These are phyloP conservation scores for Clupea harengus DNA, from an alignment of 2,113 vertebrate genomes.

Conservation along the genomic window DNA sequence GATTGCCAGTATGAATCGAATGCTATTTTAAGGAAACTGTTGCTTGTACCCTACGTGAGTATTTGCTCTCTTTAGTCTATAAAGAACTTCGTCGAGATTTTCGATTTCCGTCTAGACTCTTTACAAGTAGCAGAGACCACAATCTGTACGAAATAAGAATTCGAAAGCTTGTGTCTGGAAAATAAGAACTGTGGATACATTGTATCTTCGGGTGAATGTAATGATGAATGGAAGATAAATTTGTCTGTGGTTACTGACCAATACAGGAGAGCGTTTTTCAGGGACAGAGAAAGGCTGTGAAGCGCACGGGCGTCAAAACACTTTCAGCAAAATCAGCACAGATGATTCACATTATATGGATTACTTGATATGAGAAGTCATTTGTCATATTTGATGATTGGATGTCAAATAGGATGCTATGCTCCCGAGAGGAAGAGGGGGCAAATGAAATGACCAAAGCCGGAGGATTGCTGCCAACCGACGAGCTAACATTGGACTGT, in stretches of 20 bases:
- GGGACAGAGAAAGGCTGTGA: not conserved
- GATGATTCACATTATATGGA: slow-evolving; percentile 22
- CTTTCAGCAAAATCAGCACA: not conserved
- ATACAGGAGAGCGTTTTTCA: slow-evolving; percentile 20
- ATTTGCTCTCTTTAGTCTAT: not conserved
- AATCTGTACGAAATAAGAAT: not conserved
- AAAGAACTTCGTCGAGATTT: not conserved
- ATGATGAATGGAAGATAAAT: slow-evolving; percentile 28
- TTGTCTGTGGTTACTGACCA: slow-evolving; percentile 8
- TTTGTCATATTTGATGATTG: not conserved
- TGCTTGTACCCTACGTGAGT: slow-evolving; percentile 13
- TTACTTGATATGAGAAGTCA: not conserved
- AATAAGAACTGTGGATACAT: slow-evolving; percentile 33
- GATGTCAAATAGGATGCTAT: slow-evolving; percentile 21
- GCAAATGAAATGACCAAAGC: slow-evolving; percentile 52
- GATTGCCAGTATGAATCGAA: not conserved
- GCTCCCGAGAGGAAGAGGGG: slow-evolving; percentile 35
- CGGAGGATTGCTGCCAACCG: slow-evolving; percentile 55
- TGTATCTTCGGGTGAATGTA: slow-evolving; percentile 18
- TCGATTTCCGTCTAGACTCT: not conserved
- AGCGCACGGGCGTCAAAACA: not conserved
- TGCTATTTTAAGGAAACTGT: slow-evolving; percentile 20
- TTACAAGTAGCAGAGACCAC: not conserved
- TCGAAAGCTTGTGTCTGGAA: slow-evolving; percentile 6
- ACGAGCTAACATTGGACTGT: slow-evolving; percentile 49